Conservation (phyloP, 2,113 vertebrate species). For the Myiagra hebetior region DNA sequence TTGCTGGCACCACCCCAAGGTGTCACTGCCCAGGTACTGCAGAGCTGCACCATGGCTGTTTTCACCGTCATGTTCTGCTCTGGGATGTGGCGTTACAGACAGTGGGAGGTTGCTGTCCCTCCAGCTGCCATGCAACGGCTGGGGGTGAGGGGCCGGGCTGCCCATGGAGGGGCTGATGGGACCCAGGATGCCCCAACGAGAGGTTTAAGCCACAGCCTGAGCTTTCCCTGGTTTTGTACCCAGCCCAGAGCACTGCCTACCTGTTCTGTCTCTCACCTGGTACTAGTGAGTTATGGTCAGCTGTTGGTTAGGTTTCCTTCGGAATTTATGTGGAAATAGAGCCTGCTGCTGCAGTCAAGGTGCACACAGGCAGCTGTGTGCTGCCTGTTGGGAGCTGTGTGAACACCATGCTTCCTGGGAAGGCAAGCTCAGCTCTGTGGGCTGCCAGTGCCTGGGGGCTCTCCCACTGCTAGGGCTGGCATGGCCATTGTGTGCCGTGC, state of each 20-base stretch:
- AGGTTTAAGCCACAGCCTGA: neutral
- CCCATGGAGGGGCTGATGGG: accelerated
- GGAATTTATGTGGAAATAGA: neutral
- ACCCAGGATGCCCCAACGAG: accelerated
- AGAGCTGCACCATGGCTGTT: accelerated
- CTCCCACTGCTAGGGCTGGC: neutral
- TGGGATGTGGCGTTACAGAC: neutral
- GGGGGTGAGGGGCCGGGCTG: accelerated
- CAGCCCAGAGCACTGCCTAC: accelerated
- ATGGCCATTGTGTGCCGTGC: accelerated
- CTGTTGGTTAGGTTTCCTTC: neutral
- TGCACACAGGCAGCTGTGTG: neutral
- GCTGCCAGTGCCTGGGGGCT: neutral
- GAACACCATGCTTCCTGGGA: neutral
- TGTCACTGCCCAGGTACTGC: neutral
- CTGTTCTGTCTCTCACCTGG: neutral
- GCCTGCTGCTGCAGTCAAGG: neutral
- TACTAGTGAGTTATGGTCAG: accelerated
- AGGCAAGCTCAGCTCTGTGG: neutral
- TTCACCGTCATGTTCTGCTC: accelerated
- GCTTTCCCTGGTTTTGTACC: neutral
- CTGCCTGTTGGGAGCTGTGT: neutral
- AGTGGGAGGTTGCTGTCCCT: neutral
- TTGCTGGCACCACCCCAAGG: neutral
- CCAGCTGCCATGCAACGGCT: accelerated